These are phyloP conservation scores for Pseudomyrmex pallidus DNA, from an alignment of 1,140 invertebrate genomes.

Conservation along the genomic window DNA sequence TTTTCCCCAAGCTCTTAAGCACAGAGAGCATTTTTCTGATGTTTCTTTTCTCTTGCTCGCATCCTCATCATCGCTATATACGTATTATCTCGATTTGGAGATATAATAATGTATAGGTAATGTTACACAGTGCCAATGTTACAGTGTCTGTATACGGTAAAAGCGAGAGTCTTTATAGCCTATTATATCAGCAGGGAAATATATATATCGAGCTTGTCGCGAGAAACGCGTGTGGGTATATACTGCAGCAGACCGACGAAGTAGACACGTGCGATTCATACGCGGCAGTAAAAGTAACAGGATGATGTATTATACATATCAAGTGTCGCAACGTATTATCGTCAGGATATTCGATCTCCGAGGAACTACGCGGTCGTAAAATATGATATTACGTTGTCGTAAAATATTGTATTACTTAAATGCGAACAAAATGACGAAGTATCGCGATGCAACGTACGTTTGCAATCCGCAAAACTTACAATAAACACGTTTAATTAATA, in stretches of 20 bases:
- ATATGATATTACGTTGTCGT: background rate
- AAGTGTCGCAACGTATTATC: background rate
- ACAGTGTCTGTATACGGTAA: constrained; percentile 2
- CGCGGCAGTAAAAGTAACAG: constrained; percentile 22
- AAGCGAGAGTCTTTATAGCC: constrained; percentile 39
- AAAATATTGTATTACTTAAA: background rate
- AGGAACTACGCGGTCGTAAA: background rate
- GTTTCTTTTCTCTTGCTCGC: no score
- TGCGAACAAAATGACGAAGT: background rate
- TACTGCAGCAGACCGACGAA: background rate
- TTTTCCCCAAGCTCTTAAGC: background rate
- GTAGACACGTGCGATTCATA: constrained; percentile 3
- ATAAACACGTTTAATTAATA: constrained; percentile 19
- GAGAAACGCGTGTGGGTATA: background rate
- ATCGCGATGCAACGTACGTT: background rate
- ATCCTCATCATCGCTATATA: background rate
- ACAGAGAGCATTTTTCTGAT: background rate
- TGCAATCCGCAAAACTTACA: background rate
- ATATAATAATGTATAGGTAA: background rate
- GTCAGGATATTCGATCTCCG: background rate
- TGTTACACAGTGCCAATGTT: constrained; percentile 24
- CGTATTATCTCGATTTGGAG: background rate
- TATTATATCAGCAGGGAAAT: background rate
- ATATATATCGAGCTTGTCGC: constrained; percentile 9
- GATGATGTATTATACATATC: constrained; percentile 3